Percentiles rank a stretch among this genome's conserved stretches.
Evolutionary conservation across 2,888 invertebrate species (phyloP).

Genomic region (Callyntrura sp.): DNA sequence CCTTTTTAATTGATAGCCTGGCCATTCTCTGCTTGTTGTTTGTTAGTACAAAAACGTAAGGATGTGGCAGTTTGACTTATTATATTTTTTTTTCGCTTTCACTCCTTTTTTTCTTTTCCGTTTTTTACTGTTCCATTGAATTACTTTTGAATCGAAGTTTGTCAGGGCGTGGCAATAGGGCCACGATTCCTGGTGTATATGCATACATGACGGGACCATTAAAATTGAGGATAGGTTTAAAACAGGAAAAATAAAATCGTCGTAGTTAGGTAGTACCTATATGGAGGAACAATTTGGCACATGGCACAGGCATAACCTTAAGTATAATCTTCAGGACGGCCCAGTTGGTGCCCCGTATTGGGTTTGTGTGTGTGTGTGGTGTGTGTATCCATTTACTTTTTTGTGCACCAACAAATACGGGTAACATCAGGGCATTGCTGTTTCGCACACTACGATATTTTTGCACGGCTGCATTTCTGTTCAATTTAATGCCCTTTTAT

Average conservation of each 20-base stretch:
- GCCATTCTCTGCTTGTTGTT: too few relatives aligned
- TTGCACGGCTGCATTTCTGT: not conserved
- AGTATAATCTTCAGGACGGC: not conserved
- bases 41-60: too few relatives aligned
- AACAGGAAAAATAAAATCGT: not conserved
- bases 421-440: not conserved
- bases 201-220: not conserved
- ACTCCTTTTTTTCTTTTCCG: not conserved
- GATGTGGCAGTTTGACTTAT: too few relatives aligned
- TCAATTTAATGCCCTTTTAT: constrained; percentile 12
- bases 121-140: not conserved
- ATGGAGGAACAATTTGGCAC: too few relatives aligned
- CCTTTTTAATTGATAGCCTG: too few relatives aligned
- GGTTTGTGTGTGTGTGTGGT: not conserved
- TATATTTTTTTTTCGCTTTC: not conserved
- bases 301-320: too few relatives aligned
- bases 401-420: not conserved
- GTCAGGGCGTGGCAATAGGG: not conserved
- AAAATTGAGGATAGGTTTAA: not conserved
- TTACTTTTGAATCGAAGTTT: not conserved
- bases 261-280: not conserved
- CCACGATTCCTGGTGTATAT: not conserved
- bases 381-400: not conserved
- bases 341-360: too few relatives aligned
- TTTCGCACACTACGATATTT: not conserved